Evolutionary conservation across 1,140 invertebrate genomes (phyloP), one percentile per base, ranked within the genome.

Genomic region (Laupala kohalensis): DNA sequence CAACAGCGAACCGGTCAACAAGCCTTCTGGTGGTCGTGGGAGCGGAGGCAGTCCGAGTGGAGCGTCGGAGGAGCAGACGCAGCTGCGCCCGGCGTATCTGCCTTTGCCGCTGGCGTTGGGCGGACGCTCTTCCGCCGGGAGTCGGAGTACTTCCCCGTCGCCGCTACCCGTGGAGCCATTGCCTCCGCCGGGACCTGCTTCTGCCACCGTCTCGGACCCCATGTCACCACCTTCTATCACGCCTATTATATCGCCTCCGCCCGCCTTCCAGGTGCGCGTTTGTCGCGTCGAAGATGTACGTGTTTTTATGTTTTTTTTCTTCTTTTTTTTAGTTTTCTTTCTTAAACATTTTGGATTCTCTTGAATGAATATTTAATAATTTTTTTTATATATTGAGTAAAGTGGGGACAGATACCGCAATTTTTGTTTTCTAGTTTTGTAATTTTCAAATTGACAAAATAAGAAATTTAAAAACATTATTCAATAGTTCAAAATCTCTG

Each of bases 211-310:
- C 9, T 24, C 23, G 25, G 80, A 84, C 65, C 80, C 82, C 0
- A 81, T 81, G 30, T 84, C 84, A 1, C 84, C 85, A 25, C 85
- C 85, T 6, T 83, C 83, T 19, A 76, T 84, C 24, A 86, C 85
- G 0, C 85, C 85, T 6, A 87, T 87, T 72, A 86, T 87, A 71
- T 87, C 86, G 26, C 86, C 86, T 13, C 86, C 86, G 1, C 86
- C 85, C 3, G 86, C 86, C 0, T 87, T 87, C 75, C 30, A 37
- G 30, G 30, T 37, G 15, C 30, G 30, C 85, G 86, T 15, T 6
- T 15, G 30, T 15, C 30, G 6, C 30, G 30, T 15, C 6, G 30
- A n/a, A n/a, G n/a, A n/a, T n/a, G n/a, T n/a, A n/a, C n/a, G n/a
- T n/a, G n/a, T n/a, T n/a, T n/a, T n/a, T n/a, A n/a, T n/a, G n/a